Percentiles rank a stretch among this genome's conserved stretches.
Conservation (phyloP, 2,113 vertebrate genomes). For the Carollia perspicillata region DNA sequence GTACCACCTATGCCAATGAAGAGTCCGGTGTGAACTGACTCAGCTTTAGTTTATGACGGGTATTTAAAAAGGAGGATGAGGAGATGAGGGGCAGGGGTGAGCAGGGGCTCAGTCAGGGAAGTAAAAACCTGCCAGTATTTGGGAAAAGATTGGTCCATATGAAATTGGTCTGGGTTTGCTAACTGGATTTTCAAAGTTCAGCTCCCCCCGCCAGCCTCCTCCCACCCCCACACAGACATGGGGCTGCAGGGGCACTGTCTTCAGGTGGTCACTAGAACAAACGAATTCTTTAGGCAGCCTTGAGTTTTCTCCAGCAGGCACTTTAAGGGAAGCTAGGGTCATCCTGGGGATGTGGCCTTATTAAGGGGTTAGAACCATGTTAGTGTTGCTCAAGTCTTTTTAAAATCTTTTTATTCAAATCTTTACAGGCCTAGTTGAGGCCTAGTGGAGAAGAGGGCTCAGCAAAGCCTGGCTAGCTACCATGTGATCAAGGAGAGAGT, state of each 20-base stretch:
- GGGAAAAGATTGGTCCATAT: neutral
- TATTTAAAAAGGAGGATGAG: neutral
- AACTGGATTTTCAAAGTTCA: neutral
- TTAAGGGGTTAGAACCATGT: neutral
- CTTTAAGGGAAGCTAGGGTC: neutral
- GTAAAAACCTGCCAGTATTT: neutral
- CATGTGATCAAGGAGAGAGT: neutral
- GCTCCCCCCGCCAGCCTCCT: too few species aligned
- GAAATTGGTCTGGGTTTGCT: neutral
- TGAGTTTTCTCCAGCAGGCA: neutral
- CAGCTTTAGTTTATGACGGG: neutral
- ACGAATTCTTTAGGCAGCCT: neutral
- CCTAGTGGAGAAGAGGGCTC: neutral
- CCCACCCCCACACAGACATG: neutral
- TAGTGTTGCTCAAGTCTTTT: neutral
- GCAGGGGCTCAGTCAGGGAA: neutral
- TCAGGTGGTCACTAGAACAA: neutral
- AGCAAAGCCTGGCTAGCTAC: neutral
- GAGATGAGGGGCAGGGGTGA: neutral
- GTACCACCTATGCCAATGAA: neutral
- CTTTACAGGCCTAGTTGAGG: neutral
- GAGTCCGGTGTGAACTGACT: neutral
- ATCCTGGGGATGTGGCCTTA: neutral
- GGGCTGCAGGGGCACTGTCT: neutral
- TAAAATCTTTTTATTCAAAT: neutral